Evolutionary conservation across 2,888 invertebrate species (phyloP), one percentile per base, ranked within the genome.

Genomic region (Dolichomitus sp.): DNA sequence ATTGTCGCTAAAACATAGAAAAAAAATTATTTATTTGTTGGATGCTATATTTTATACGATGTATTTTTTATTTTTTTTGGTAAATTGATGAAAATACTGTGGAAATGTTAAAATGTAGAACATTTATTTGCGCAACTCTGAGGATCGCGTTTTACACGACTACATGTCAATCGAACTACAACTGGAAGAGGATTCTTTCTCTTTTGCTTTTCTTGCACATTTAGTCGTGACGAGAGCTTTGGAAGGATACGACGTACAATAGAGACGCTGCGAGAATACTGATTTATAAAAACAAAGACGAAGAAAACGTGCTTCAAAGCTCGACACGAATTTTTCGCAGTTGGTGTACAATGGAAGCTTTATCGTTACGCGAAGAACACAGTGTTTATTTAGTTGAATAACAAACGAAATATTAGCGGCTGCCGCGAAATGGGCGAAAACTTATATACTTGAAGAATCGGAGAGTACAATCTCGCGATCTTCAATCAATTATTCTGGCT

Each of bases 181-280:
- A 33, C 12, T 37, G 17, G 40, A 61, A 61, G 61, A 61, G 33
- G 19, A 30, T 2, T 59, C 4, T 7, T n/a, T 14, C n/a, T 30
- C 30, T 14, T 2, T 17, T 7, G 52, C 27, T 54, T 54, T 9
- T 59, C 33, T 30, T n/a, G 30, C 57, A n/a, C n/a, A 30, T 59
- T n/a, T 7, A 59, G 9, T 30, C 57, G 33, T 14, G 30, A 14
- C 14, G 37, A 52, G 27, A 40, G 37, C 57, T 70, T 57, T 45
- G 57, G 27, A 45, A 72, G 45, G 59, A 59, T 33, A 61, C 52
- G 54, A 27, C 14, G 52, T 19, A 54, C 37, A 61, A 74, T 52
- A 54, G 75, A 63, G 19, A 75, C 69, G 63, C 63, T 68, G 74
- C 75, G 63, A 63, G 63, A 80, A 80, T 80, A 80, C 74, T 75